Evolutionary conservation across 2,888 invertebrate genomes (phyloP), one percentile per base, ranked within the genome.

Genomic region (Leptopilina drosophilae): DNA sequence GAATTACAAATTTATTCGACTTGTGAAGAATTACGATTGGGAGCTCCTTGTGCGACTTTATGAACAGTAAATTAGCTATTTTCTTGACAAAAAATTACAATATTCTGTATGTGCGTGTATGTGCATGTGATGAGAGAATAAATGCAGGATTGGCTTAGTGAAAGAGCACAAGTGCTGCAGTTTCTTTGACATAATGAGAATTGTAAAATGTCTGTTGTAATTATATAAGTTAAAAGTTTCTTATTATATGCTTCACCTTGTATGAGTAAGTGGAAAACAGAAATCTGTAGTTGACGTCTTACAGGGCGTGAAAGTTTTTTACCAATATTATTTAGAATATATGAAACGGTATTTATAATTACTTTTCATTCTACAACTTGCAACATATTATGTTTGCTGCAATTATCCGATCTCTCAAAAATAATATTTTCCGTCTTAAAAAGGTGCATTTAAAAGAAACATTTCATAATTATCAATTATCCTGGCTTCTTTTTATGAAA

Each of bases 161-260:
- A 56, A 73, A 73, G 26, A 73, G 56, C 73, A 73, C 73, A 56
- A 73, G 56, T 73, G 26, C 53, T 69, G 49, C 26, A 5, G 33
- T 53, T 53, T 69, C 26, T 33, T 69, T 33, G 69, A 69, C 69
- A 69, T 69, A 69, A 69, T 69, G 53, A 69, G 69, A 69, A 69
- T 69, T 69, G 53, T 53, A 69, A 69, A 69, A 69, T 33, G 69
- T 69, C 53, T 4, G 33, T 53, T 53, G 26, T 69, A 69, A 69
- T 69, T 53, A 53, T 14, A 33, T 69, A 53, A 53, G 26, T 49
- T 7, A n/a, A 69, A 49, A 33, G 14, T 26, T 69, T 53, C 62
- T 53, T 33, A n/a, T n/a, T 42, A 20, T 33, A 33, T 69, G 9
- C 53, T 69, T 69, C 4, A n/a, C 26, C 49, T 9, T 53, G 26